phyloP scores from a whole-genome alignment of 2,113 vertebrate species.

The Gymnocephalus cernua region DNA sequence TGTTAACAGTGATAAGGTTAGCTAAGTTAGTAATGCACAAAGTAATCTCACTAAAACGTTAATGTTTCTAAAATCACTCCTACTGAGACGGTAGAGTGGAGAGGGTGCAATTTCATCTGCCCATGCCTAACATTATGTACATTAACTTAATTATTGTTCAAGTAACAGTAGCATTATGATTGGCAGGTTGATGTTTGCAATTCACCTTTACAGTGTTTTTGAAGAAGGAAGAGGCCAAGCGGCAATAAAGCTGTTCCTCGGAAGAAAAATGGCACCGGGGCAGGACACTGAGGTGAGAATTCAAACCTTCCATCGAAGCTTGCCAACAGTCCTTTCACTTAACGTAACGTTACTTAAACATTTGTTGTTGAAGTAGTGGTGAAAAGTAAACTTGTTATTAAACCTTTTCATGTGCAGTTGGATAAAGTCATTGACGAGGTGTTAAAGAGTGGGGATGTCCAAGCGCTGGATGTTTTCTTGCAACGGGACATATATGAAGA shows the following conservation, averaged over 20 bases:
- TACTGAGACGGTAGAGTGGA: not conserved
- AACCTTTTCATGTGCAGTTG: conserved; percentile 79
- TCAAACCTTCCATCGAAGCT: not conserved
- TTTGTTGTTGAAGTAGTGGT: not conserved
- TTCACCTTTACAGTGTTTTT: not conserved
- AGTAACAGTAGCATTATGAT: not conserved
- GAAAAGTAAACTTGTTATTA: not conserved
- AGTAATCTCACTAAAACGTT: not conserved
- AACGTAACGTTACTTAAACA: not conserved
- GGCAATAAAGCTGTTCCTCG: not conserved
- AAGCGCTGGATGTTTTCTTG: conserved; percentile 84
- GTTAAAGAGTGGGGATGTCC: conserved; percentile 85
- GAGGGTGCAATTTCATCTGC: no score
- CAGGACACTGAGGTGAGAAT: conserved; percentile 66
- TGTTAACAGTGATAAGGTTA: not conserved
- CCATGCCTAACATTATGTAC: not conserved
- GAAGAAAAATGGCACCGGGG: conserved; percentile 60
- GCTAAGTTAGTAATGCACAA: not conserved
- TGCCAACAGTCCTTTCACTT: not conserved
- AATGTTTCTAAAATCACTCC: not conserved
- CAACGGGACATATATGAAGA: conserved; percentile 78
- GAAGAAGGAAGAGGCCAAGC: not conserved
- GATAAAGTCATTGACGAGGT: conserved; percentile 90
- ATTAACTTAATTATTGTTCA: no score
- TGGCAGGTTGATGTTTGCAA: not conserved